These are phyloP conservation scores for Amaurobius ferox DNA, from an alignment of 2,888 invertebrate species.

Conservation along the genomic window DNA sequence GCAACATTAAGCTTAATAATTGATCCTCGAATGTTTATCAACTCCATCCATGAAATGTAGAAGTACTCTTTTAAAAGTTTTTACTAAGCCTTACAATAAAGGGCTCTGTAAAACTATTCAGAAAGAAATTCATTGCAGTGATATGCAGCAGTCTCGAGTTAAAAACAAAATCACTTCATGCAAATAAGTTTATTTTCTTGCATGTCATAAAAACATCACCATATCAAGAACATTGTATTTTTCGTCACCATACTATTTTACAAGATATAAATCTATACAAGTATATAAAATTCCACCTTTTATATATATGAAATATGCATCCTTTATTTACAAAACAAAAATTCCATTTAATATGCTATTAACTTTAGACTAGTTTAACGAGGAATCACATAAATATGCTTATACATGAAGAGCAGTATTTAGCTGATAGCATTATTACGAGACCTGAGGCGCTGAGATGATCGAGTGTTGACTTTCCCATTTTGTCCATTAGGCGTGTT, in stretches of 20 bases:
- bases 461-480: constrained; percentile 55
- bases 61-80: constrained; percentile 18
- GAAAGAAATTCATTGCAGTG: constrained; percentile 12
- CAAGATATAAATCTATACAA: constrained; percentile 64
- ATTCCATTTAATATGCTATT: constrained; percentile 22
- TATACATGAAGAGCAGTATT: constrained; percentile 24
- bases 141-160: constrained; percentile 33
- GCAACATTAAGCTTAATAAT: neutral
- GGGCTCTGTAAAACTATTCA: constrained; percentile 30
- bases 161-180: constrained; percentile 18
- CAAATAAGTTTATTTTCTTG: constrained; percentile 15
- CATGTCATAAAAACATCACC: constrained; percentile 19
- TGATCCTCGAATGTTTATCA: neutral
- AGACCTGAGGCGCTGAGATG: constrained; percentile 66
- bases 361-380: constrained; percentile 57
- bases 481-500: constrained; percentile 24
- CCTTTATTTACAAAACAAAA: constrained; percentile 51
- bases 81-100: constrained; percentile 20
- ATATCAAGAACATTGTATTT: neutral
- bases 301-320: constrained; percentile 41
- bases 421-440: constrained; percentile 60
- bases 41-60: too few relatives aligned
- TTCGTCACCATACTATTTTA: constrained; percentile 18
- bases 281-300: constrained; percentile 50
- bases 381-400: constrained; percentile 53